Conservation (phyloP, 2,888 invertebrate species). For the Anoplius nigerrimus region DNA sequence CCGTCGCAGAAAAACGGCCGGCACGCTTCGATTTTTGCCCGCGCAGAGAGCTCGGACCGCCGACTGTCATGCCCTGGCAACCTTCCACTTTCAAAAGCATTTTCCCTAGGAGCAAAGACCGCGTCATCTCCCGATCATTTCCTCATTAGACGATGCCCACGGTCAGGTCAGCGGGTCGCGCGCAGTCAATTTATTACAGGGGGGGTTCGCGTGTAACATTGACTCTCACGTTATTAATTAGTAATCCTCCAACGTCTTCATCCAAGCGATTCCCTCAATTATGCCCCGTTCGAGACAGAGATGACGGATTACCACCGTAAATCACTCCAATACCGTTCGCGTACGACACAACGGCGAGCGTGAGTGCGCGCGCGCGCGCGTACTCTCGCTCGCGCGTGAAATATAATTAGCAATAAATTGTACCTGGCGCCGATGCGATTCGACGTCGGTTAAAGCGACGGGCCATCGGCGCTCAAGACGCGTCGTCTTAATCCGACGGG, state of each 20-base stretch:
- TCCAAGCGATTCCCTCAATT: constrained; percentile 34
- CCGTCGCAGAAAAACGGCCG: no score
- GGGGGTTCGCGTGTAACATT: background rate
- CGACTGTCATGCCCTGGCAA: no score
- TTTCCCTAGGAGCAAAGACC: background rate
- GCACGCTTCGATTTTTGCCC: no score
- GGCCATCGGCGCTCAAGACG: background rate
- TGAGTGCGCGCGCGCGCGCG: background rate
- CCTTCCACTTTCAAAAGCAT: background rate
- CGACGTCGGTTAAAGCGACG: background rate
- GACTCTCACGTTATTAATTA: constrained; percentile 47
- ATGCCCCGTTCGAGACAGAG: constrained; percentile 27
- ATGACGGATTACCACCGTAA: constrained; percentile 46
- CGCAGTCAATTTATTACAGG: constrained; percentile 1
- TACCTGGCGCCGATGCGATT: constrained; percentile 24
- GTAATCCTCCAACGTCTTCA: constrained; percentile 43
- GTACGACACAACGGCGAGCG: background rate
- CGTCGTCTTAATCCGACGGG: background rate
- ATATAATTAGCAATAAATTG: constrained; percentile 51
- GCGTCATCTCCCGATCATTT: constrained; percentile 19
- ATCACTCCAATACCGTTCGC: constrained; percentile 30
- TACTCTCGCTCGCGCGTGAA: background rate
- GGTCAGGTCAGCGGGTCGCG: background rate
- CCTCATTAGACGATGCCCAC: no score
- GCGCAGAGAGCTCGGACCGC: no score